A percentile compares a stretch with the other conserved stretches of the same genome.
phyloP scores from a whole-genome alignment of 2,888 invertebrate species.

The Cosmia trapezina region DNA sequence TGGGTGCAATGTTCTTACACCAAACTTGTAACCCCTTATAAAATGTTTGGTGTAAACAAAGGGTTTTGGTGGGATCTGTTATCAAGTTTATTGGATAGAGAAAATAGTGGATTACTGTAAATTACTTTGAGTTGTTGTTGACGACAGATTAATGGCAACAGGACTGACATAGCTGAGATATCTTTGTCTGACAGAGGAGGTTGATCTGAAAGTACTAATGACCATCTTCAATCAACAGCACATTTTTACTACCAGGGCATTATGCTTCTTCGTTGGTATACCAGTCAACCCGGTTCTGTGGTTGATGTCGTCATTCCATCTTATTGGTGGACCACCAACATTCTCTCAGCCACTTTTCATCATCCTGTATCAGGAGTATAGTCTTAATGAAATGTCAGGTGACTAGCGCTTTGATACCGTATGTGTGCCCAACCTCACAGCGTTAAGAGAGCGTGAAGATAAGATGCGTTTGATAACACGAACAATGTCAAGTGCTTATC shows the following conservation, averaged over 20 bases:
- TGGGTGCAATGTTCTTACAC: constrained; percentile 41
- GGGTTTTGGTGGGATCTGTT: not conserved
- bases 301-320: not conserved
- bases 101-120: not conserved
- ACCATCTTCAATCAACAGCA: not conserved
- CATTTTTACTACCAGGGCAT: not conserved
- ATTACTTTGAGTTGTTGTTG: too few relatives aligned
- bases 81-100: constrained; percentile 3
- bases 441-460: constrained; percentile 51
- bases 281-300: too few relatives aligned
- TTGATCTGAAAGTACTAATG: not conserved
- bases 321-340: not conserved
- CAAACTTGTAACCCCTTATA: constrained; percentile 25
- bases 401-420: constrained; percentile 17
- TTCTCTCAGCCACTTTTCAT: too few relatives aligned
- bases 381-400: constrained; percentile 7
- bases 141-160: not conserved
- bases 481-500: constrained; percentile 57
- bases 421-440: constrained; percentile 33
- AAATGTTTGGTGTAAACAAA: constrained; percentile 36
- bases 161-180: too few relatives aligned
- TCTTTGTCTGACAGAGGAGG: not conserved
- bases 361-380: too few relatives aligned
- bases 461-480: constrained; percentile 35
- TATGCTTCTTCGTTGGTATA: not conserved